Evolutionary conservation across 2,797 vertebrate genomes (phyloP), one percentile per base, ranked within the genome.

Genomic region (Cercopithecus mitis): DNA sequence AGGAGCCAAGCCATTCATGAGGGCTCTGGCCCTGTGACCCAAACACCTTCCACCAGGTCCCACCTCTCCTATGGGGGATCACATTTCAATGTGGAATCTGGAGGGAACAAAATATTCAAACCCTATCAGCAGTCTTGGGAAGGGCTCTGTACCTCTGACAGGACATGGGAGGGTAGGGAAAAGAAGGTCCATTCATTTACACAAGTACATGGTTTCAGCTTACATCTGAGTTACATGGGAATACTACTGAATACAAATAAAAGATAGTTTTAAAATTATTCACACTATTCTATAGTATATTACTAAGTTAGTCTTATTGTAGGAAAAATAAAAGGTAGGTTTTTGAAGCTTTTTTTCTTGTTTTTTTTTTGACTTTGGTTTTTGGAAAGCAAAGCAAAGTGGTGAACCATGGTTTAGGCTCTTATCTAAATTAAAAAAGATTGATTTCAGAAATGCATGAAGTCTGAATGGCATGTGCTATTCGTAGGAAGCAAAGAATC

Each of bases 141-240:
- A 80, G 11, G 11, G 1, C 20, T 77, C 3, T 4, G 22, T 4
- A 9, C 1, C 41, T 81, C 47, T 15, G 9, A 33, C 1, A 73
- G 27, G 39, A 27, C 11, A 14, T 0, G 2, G 24, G 33, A 57
- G 4, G 2, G 61, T 4, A 0, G 33, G 1, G 17, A 24, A 30
- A 82, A 50, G 13, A n/a, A 73, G 20, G 4, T 2, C 1, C 52
- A 9, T 36, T 45, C 4, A 33, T 12, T 77, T 10, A 33, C 2
- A 27, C 4, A 45, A 67, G n/a, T 2, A 13, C 7, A 7, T 27
- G 6, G 1, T 9, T 79, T 67, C 52, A 9, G 1, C 20, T 91
- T 27, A 52, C 12, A 41, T 39, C 8, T 82, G 22, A 39, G 47
- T 58, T 25, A 36, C 3, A n/a, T 50, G 7, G 12, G 4, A n/a